Base-by-base conservation (phyloP, 2,888 invertebrate genomes). In the Gandaritis pyraliata region DNA sequence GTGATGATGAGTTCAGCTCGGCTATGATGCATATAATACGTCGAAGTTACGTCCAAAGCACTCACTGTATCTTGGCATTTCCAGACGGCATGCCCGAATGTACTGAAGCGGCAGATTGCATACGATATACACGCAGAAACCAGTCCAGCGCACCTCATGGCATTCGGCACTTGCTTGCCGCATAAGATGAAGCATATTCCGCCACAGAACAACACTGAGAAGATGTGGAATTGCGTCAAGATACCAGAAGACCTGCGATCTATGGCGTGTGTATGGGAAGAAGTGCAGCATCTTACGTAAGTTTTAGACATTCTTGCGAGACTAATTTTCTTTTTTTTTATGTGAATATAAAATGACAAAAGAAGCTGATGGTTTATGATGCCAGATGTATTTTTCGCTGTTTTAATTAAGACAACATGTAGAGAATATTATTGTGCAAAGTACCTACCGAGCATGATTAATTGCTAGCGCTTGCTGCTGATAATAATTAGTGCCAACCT, bases 181-280 rank as follows among this genome's bases (percentile, higher is more conserved):
- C 80, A 84, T 13, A 80, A 91, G 49, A 74, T 93, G 77, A 91
- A 92, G 68, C 93, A 93, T 61, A 74, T 91, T 4, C 93, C 94
- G 8, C 94, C 94, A 0, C 80, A 78, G 36, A 94, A 94, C 76
- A 87, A 91, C 36, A 92, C 94, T 0, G 75, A 89, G 47, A 77
- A 87, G 48, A 88, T 87, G 68, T 95, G 95, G 95, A 76, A 94
- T 33, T 78, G 86, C 8, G 93, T 94, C 57, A 78, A 88, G 64
- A 93, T 94, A 49, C 94, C 94, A 0, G 85, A 92, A 52, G 94
- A 94, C 47, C 77, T 95, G 15, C 89, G 92, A 58, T 86, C 91
- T 0, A 95, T 95, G 95, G 86, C 94, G 0, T 88, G 89, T 48
- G 93, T 95, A 0, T 95, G 94, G 94, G 90, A 93, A 12, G 94